A percentile compares a stretch with the other conserved stretches of the same genome.
Evolutionary conservation across 23 tunicate species (phyloP).

Genomic region (Phallusia fumigata): DNA sequence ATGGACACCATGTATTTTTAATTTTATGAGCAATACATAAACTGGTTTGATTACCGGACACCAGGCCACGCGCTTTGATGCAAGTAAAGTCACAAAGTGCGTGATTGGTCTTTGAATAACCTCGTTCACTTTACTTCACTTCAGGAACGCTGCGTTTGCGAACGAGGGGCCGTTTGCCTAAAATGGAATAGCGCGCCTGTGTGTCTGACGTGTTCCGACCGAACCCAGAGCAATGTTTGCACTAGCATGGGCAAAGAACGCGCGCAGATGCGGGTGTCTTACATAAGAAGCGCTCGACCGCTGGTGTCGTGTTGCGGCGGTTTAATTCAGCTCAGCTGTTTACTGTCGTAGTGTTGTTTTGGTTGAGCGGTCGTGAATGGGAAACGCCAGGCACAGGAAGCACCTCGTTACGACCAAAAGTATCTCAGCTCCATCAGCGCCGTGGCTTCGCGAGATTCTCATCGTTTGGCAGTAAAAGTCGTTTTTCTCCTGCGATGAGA

Average conservation of each 20-base stretch:
- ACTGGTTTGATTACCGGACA: neutral
- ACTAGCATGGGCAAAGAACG: neutral
- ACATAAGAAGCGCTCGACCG: neutral
- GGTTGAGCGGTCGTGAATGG: neutral
- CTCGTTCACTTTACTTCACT: neutral
- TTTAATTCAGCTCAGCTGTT: neutral
- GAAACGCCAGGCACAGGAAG: neutral
- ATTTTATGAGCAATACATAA: neutral
- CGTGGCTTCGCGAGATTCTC: too few species aligned
- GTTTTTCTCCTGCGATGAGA: too few species aligned
- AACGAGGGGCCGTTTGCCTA: neutral
- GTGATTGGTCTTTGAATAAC: neutral
- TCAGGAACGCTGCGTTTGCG: neutral
- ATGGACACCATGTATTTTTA: too few species aligned
- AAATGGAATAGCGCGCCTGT: neutral
- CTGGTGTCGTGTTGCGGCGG: neutral
- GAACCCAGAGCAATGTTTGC: neutral
- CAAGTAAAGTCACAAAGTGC: neutral
- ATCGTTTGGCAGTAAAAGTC: too few species aligned
- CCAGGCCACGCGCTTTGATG: neutral
- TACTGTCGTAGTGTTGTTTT: neutral
- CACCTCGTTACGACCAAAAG: neutral
- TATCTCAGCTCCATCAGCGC: too few species aligned
- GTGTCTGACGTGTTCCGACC: neutral
- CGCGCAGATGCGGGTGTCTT: neutral